phyloP scores from a whole-genome alignment of 2,113 vertebrate genomes.

The Pimephales promelas region DNA sequence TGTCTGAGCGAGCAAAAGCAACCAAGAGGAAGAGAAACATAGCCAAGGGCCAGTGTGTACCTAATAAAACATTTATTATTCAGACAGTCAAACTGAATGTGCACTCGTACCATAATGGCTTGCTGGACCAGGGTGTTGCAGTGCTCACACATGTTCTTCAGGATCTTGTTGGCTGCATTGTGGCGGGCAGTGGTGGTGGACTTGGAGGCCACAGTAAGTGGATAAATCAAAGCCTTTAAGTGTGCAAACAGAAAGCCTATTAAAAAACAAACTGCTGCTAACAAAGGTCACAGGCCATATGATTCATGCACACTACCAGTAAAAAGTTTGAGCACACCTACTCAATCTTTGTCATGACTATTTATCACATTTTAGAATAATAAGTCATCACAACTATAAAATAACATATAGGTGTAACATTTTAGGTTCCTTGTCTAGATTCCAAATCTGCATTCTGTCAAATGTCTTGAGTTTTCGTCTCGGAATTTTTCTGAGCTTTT shows the following conservation, averaged over 20 bases:
- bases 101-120: slow-evolving; percentile 91
- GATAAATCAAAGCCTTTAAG: slow-evolving; percentile 94
- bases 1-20: not conserved
- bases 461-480: not conserved
- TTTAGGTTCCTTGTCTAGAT: not conserved
- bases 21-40: not conserved
- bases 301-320: not conserved
- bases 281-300: not conserved
- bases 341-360: not conserved
- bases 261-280: not conserved
- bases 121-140: slow-evolving; percentile 97
- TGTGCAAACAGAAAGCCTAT: slow-evolving; percentile 25
- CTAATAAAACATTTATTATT: not conserved
- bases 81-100: not conserved
- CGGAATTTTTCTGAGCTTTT: not conserved
- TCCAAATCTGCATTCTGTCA: not conserved
- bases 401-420: not conserved
- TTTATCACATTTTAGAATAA: not conserved
- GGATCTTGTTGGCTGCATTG: slow-evolving; percentile 96
- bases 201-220: slow-evolving; percentile 97
- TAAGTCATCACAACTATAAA: not conserved
- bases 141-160: slow-evolving; percentile 99
- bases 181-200: slow-evolving; percentile 96
- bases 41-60: not conserved
- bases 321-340: not conserved